Percentiles rank a stretch among this genome's conserved stretches.
phyloP scores from a whole-genome alignment of 2,797 vertebrate genomes.

The Linurgus olivaceus region DNA sequence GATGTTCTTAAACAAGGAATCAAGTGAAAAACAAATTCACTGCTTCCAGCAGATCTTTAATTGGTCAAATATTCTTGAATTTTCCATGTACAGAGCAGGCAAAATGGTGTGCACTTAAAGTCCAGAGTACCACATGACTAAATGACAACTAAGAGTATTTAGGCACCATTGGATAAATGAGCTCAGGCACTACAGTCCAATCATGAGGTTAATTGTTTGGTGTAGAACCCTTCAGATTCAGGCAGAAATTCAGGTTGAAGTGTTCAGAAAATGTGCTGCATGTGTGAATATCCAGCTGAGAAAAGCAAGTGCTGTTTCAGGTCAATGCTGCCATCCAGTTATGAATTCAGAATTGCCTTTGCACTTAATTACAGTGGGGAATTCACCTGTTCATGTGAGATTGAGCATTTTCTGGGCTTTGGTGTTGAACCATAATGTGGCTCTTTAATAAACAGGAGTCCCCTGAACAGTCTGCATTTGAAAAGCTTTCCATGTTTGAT shows the following conservation, averaged over 20 bases:
- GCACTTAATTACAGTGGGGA: neutral
- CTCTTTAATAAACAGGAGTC: neutral
- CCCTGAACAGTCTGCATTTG: conserved; percentile 77
- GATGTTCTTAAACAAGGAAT: neutral
- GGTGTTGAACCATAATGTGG: neutral
- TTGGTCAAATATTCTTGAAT: neutral
- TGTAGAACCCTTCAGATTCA: neutral
- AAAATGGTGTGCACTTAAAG: neutral
- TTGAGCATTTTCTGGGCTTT: neutral
- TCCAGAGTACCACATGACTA: neutral
- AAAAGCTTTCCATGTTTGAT: conserved; percentile 61
- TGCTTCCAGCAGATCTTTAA: neutral
- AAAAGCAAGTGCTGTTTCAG: neutral
- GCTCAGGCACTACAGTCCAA: neutral
- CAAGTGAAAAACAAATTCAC: neutral
- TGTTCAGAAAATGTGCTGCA: neutral
- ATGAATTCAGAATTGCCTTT: conserved; percentile 28
- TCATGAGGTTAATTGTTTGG: neutral
- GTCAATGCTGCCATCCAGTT: neutral
- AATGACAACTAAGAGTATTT: neutral
- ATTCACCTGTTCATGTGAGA: neutral
- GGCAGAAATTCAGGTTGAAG: neutral
- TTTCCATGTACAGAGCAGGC: neutral
- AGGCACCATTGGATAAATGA: neutral
- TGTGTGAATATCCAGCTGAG: neutral